phyloP scores from a whole-genome alignment of 2,797 vertebrate species.

The Melanotaenia parkinsoni region DNA sequence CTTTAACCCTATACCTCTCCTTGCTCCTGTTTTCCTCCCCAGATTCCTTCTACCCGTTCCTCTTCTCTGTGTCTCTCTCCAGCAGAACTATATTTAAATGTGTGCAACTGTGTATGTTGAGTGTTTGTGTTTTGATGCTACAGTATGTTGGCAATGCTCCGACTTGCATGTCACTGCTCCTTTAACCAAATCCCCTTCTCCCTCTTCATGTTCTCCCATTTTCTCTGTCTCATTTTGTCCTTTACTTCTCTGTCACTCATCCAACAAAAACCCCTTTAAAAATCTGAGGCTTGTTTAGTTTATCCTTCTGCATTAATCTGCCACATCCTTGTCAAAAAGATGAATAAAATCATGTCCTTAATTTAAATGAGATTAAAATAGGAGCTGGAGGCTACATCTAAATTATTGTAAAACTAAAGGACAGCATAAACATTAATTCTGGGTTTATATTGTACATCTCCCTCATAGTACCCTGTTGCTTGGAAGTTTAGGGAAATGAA shows the following conservation, averaged over 20 bases:
- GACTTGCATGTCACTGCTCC: constrained; percentile 42
- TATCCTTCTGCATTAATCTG: too few relatives aligned
- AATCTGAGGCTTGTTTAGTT: too few relatives aligned
- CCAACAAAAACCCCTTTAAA: not conserved
- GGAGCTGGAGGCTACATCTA: too few relatives aligned
- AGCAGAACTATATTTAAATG: constrained; percentile 73
- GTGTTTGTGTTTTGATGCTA: constrained; percentile 54
- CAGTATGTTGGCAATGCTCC: constrained; percentile 35
- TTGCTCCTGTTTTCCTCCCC: constrained; percentile 57
- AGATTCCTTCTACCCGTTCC: constrained; percentile 37
- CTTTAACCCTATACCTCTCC: constrained; percentile 68
- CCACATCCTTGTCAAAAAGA: too few relatives aligned
- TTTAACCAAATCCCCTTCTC: constrained; percentile 35
- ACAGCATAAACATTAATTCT: too few relatives aligned
- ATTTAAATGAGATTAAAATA: too few relatives aligned
- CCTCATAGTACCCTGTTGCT: too few relatives aligned
- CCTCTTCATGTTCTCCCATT: constrained; percentile 21
- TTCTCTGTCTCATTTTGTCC: constrained; percentile 31
- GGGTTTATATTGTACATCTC: too few relatives aligned
- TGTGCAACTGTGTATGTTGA: constrained; percentile 59
- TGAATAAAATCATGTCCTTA: too few relatives aligned
- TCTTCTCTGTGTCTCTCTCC: constrained; percentile 37
- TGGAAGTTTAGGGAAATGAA: not conserved
- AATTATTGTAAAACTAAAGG: too few relatives aligned
- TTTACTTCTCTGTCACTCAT: constrained; percentile 11